These are phyloP conservation scores for Trichosurus vulpecula DNA, from an alignment of 2,797 vertebrate species.

Conservation along the genomic window DNA sequence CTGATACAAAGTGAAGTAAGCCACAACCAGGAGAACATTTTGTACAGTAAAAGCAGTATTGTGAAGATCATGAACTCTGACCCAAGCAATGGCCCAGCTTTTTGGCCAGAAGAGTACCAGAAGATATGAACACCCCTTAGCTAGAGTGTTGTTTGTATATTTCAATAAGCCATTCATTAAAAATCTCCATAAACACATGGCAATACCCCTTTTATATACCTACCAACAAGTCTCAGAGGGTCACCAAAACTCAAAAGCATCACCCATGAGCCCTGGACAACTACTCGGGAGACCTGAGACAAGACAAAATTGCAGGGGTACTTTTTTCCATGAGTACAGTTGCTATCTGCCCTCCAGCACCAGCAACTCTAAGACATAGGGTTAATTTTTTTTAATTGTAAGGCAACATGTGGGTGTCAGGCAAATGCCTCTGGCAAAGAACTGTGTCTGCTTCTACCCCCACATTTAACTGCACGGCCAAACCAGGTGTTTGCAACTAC, in stretches of 20 bases:
- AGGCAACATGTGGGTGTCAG: not conserved
- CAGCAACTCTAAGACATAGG: not conserved
- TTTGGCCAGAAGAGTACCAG: not conserved
- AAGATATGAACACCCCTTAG: not conserved
- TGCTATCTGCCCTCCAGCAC: not conserved
- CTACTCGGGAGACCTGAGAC: not conserved
- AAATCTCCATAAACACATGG: not conserved
- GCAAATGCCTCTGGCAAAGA: not conserved
- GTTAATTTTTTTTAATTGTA: not conserved
- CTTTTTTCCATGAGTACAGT: not conserved
- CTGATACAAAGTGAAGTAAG: not conserved
- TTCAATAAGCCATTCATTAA: not conserved
- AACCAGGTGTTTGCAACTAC: not conserved
- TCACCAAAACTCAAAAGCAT: not conserved
- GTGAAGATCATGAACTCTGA: not conserved
- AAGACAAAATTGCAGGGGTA: not conserved
- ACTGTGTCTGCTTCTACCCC: not conserved
- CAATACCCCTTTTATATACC: not conserved
- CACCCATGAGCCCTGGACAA: not conserved
- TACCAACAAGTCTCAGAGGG: not conserved
- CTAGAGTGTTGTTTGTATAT: not conserved
- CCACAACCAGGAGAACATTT: not conserved
- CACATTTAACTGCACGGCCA: not conserved
- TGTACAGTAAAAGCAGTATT: not conserved
- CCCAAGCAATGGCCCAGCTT: not conserved